Percentiles rank a stretch among this genome's conserved stretches.
Evolutionary conservation across 2,797 vertebrate species (phyloP).

Genomic region (Sibirionetta formosa): DNA sequence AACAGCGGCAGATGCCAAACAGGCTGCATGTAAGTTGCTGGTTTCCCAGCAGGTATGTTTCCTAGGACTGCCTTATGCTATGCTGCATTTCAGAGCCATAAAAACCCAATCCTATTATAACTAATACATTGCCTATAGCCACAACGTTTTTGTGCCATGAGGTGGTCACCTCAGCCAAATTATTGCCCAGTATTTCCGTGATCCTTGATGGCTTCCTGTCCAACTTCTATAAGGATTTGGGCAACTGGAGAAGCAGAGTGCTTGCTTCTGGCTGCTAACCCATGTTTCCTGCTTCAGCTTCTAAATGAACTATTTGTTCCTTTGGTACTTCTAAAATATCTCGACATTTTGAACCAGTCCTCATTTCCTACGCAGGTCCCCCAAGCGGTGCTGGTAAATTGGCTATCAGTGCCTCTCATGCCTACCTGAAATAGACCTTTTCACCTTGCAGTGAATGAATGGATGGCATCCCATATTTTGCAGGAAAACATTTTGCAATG

Average conservation of each 20-base stretch:
- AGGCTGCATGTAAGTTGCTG: not conserved
- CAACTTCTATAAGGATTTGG: not conserved
- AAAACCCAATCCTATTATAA: not conserved
- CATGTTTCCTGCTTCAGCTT: not conserved
- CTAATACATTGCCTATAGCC: not conserved
- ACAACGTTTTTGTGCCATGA: too few relatives aligned
- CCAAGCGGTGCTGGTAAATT: not conserved
- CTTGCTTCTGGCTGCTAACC: not conserved
- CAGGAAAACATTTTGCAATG: not conserved
- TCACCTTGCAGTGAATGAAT: not conserved
- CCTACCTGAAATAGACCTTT: not conserved
- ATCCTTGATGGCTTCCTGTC: not conserved
- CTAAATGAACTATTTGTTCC: not conserved
- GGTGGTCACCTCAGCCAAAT: not conserved
- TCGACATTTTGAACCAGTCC: not conserved
- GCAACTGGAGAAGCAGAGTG: not conserved
- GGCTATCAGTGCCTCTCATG: not conserved
- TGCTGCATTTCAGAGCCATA: not conserved
- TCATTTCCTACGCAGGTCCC: not conserved
- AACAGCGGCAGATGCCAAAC: not conserved
- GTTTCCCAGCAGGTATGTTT: not conserved
- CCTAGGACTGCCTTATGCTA: not conserved
- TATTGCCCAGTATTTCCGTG: not conserved
- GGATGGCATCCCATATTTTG: rapidly evolving
- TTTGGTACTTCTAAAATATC: not conserved